Conservation (phyloP, 2,797 vertebrate genomes). For the Bradypodion pumilum region DNA sequence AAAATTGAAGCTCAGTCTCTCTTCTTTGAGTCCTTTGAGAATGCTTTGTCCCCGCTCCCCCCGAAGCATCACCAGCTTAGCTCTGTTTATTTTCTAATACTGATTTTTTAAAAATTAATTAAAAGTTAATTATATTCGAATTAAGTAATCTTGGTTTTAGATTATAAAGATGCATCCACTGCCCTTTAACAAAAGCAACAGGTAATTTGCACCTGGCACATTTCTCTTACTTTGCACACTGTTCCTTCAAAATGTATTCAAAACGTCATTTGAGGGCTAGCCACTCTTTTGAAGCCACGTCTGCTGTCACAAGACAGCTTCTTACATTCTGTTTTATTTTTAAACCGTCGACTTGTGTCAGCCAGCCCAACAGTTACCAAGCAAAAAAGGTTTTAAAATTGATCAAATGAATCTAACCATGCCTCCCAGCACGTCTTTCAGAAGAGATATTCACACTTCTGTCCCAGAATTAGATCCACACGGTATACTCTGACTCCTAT, state of each 20-base stretch:
- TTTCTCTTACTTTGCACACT: background rate
- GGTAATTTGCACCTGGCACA: background rate
- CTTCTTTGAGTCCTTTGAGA: background rate
- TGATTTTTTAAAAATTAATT: background rate
- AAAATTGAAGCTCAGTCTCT: background rate
- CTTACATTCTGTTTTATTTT: background rate
- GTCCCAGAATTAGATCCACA: background rate
- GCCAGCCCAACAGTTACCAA: background rate
- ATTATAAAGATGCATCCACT: background rate
- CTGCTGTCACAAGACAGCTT: background rate
- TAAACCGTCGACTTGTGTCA: background rate
- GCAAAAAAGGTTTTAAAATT: background rate
- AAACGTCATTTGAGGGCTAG: background rate
- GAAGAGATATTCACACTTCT: background rate
- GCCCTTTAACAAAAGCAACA: too few relatives aligned
- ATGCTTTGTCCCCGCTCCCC: background rate
- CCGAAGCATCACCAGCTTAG: background rate
- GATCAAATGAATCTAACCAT: background rate
- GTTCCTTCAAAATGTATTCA: background rate
- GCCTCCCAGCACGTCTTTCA: background rate
- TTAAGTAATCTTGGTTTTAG: background rate
- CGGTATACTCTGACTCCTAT: background rate
- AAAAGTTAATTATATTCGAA: background rate
- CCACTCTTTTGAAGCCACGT: background rate
- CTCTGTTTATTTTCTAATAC: too few relatives aligned